Base-by-base conservation (phyloP, 2,888 invertebrate genomes). In the Parnassius glacialis region DNA sequence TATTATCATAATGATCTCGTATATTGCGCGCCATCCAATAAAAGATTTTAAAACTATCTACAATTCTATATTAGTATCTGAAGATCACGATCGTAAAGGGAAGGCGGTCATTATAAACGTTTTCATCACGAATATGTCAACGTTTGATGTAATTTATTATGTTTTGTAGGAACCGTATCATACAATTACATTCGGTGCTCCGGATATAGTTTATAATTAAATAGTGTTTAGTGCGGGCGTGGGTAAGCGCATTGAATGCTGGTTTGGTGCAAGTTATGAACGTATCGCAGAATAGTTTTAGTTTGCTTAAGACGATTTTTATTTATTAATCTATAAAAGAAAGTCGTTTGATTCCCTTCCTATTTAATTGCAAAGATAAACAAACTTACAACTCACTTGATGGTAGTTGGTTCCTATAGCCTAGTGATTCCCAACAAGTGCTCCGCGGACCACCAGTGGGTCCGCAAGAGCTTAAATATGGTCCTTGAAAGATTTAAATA, bases 191-290 rank as follows among this genome's bases (percentile, higher is more conserved):
- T 54, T 50, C 65, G 54, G 47, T 57, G 68, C 65, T 59, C 68
- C 67, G 68, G 67, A 70, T 67, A 61, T 65, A 52, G 67, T 64
- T 60, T 71, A 75, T 75, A 77, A 78, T 80, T 79, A 79, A 77
- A 76, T 74, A 75, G 73, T 74, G 72, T 76, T 76, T 73, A 76
- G 67, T 64, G 64, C 66, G 67, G 64, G 66, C 66, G 65, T 59
- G 65, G 64, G 61, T 59, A 68, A 50, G 59, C 57, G 64, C 66
- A 65, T 57, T 44, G 43, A 61, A 54, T 20, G 44, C n/a, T 16
- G 43, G 16, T n/a, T 50, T 7, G 12, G 41, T 10, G 45, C 25
- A 64, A 65, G 41, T 62, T 16, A 63, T n/a, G 2, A 61, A 55
- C 62, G 51, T 1, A 13, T 2, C 25, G 43, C 47, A 52, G 47